These are phyloP conservation scores for Drosophila rhopaloa DNA, from an alignment of 1,140 invertebrate genomes.

Conservation along the genomic window DNA sequence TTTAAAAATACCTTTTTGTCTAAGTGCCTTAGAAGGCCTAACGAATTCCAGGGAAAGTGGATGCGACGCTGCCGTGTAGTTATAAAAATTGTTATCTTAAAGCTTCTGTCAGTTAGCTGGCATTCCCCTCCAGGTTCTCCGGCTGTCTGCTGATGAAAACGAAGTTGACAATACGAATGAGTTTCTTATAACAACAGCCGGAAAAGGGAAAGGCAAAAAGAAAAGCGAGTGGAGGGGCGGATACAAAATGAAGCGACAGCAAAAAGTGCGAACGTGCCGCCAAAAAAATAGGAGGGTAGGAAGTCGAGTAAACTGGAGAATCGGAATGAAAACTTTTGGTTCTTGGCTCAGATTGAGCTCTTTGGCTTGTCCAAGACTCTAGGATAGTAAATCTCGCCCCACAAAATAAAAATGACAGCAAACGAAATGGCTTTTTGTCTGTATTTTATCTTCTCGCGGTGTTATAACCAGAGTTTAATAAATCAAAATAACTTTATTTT, in stretches of 20 bases:
- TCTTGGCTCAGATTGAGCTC: slow-evolving; percentile 69
- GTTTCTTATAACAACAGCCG: slow-evolving; percentile 77
- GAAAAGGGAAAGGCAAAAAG: slow-evolving; percentile 23
- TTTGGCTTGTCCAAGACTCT: slow-evolving; percentile 38
- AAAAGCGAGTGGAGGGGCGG: slow-evolving; percentile 19
- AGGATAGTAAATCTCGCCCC: slow-evolving; percentile 30
- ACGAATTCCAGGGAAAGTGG: slow-evolving; percentile 8
- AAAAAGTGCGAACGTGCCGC: slow-evolving; percentile 31
- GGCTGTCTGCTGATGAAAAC: slow-evolving; percentile 76
- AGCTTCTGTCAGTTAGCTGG: slow-evolving; percentile 68
- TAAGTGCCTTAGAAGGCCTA: slow-evolving; percentile 18
- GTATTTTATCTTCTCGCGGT: slow-evolving; percentile 10
- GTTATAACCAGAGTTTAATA: slow-evolving; percentile 67
- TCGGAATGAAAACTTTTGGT: slow-evolving; percentile 42
- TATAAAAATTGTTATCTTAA: slow-evolving; percentile 80
- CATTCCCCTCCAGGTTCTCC: slow-evolving; percentile 28
- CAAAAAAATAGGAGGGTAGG: slow-evolving; percentile 39
- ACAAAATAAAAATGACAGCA: slow-evolving; percentile 21
- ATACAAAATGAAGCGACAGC: slow-evolving; percentile 37
- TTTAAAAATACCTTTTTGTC: neutral
- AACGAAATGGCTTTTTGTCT: slow-evolving; percentile 23
- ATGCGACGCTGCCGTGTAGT: slow-evolving; percentile 64
- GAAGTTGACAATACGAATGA: slow-evolving; percentile 81
- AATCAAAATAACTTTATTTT: slow-evolving; percentile 77
- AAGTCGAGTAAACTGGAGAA: slow-evolving; percentile 10